These are phyloP conservation scores for Trichonephila clavata DNA, from an alignment of 1,140 invertebrate genomes.

Conservation along the genomic window DNA sequence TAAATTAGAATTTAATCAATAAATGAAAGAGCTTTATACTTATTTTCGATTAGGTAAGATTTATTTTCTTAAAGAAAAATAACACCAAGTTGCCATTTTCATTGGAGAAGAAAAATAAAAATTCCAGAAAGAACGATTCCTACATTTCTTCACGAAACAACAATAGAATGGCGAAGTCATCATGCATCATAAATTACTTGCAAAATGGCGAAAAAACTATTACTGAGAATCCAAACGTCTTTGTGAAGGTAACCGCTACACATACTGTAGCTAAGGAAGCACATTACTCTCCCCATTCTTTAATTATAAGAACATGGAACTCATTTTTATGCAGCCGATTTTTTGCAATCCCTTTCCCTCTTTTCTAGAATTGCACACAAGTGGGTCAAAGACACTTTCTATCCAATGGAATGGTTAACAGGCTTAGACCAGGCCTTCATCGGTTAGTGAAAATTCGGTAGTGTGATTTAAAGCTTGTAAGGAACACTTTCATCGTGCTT, in stretches of 20 bases:
- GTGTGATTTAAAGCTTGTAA: slow-evolving; percentile 28
- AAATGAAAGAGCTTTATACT: too few species aligned
- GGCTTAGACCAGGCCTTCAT: not conserved
- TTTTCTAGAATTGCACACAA: not conserved
- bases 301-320: slow-evolving; percentile 24
- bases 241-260: slow-evolving; percentile 3
- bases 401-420: not conserved
- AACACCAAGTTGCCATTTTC: not conserved
- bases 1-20: too few species aligned
- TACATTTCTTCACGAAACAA: not conserved
- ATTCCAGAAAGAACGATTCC: not conserved
- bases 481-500: not conserved
- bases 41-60: too few species aligned
- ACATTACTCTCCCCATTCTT: not conserved
- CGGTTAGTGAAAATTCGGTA: not conserved
- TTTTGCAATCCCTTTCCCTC: not conserved
- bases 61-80: not conserved
- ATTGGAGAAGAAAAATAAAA: not conserved
- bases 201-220: not conserved
- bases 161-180: slow-evolving; percentile 8
- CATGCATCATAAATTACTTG: slow-evolving; percentile 1
- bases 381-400: slow-evolving; percentile 50
- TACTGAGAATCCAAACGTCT: not conserved
- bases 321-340: slow-evolving; percentile 15
- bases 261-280: not conserved